phyloP scores from a whole-genome alignment of 2,113 vertebrate species.

The Bothrops jararaca region DNA sequence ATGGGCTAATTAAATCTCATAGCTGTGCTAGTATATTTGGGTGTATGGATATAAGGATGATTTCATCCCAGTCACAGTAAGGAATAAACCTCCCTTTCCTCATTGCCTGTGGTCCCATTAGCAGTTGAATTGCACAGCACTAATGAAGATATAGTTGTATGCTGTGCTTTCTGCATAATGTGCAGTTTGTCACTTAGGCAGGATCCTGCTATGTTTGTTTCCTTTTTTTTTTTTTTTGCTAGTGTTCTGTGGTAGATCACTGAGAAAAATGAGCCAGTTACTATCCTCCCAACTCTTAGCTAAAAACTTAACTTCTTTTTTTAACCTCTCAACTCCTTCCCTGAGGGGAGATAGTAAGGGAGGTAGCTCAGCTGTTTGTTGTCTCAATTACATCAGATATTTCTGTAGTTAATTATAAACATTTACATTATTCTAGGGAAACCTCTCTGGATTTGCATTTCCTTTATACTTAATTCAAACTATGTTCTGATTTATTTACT shows the following conservation, averaged over 20 bases:
- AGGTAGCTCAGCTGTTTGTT: neutral
- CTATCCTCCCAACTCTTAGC: neutral
- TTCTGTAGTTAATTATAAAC: neutral
- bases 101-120: neutral
- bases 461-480: neutral
- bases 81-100: neutral
- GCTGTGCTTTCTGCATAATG: neutral
- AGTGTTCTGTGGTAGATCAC: neutral
- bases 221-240: neutral
- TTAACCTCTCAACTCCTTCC: neutral
- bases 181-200: neutral
- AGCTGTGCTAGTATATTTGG: neutral
- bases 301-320: neutral
- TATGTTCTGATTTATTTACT: neutral
- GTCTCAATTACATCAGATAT: neutral
- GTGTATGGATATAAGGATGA: neutral
- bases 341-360: neutral
- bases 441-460: neutral
- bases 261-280: neutral
- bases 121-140: neutral
- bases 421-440: neutral
- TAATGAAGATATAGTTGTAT: neutral
- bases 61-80: neutral
- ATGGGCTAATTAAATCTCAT: neutral
- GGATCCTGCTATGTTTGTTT: neutral